Evolutionary conservation across 2,888 invertebrate genomes (phyloP), one percentile per base, ranked within the genome.

Genomic region (Synanthedon tipuliformis): DNA sequence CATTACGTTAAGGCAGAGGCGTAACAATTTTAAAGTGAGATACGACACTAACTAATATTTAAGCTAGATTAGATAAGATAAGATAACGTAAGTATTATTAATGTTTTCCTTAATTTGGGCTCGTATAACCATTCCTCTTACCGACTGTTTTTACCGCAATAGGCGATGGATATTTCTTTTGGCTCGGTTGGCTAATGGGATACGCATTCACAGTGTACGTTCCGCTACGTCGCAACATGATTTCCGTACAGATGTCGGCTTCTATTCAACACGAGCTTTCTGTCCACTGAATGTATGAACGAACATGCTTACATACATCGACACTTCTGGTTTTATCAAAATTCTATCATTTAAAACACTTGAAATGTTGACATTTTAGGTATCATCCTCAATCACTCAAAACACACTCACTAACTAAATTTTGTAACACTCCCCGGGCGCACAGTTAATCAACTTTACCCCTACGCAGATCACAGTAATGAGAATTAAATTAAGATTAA

Each of bases 171-270:
- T 74, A 75, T 11, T 78, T 79, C 27, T 70, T 56, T 59, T 62
- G 72, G 54, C 62, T 65, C 54, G 68, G 67, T 55, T 73, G 70
- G 58, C 64, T 67, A 48, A 71, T 75, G 23, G 78, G 64, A 54
- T 77, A 78, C 59, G 78, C 73, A 62, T 86, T 87, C 55, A 87
- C 86, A 27, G 86, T 83, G 61, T 87, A 87, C 51, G 78, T 82
- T 55, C 85, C 85, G 54, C 86, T 80, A 50, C 83, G 78, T 49
- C 86, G 76, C 66, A 86, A 66, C 86, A 86, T 86, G 57, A 57
- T 75, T 45, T 45, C 12, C 45, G 45, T 13, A 7, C 15, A 45
- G 13, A 13, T 45, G 45, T 45, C 45, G 13, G 45, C 45, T 45
- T 45, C 45, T 45, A n/a, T 15, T n/a, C 11, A 12, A 45, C 45